A percentile compares a stretch with the other conserved stretches of the same genome.
Evolutionary conservation across 2,113 vertebrate genomes (phyloP).

Genomic region (Furnarius figulus): DNA sequence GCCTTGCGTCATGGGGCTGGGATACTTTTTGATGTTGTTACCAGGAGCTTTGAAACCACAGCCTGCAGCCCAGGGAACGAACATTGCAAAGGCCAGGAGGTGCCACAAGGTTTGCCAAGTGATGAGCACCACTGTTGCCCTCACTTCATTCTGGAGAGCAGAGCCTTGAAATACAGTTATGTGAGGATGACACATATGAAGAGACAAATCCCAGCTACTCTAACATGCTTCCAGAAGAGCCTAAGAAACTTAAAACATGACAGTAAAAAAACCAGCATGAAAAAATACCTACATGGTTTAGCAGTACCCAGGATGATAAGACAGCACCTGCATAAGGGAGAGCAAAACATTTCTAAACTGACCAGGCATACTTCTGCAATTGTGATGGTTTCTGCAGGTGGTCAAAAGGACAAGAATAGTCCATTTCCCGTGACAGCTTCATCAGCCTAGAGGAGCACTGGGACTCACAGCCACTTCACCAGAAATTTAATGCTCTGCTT

Average conservation of each 20-base stretch:
- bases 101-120: accelerated
- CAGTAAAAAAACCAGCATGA: neutral
- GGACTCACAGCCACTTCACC: neutral
- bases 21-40: neutral
- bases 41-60: neutral
- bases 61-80: neutral
- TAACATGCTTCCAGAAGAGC: accelerated
- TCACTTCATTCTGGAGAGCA: neutral
- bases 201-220: neutral
- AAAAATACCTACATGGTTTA: neutral
- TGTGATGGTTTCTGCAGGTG: neutral
- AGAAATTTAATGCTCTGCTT: neutral
- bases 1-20: accelerated
- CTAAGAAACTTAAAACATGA: neutral
- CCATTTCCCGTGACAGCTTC: neutral
- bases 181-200: neutral
- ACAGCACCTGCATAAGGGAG: neutral
- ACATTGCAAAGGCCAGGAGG: neutral
- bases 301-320: neutral
- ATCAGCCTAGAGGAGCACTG: neutral
- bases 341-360: neutral
- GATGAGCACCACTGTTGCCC: neutral
- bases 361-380: neutral
- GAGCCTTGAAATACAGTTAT: neutral
- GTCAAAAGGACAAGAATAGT: neutral